A percentile compares a stretch with the other conserved stretches of the same genome.
phyloP scores from a whole-genome alignment of 2,888 invertebrate species.

The Ctena decussata region DNA sequence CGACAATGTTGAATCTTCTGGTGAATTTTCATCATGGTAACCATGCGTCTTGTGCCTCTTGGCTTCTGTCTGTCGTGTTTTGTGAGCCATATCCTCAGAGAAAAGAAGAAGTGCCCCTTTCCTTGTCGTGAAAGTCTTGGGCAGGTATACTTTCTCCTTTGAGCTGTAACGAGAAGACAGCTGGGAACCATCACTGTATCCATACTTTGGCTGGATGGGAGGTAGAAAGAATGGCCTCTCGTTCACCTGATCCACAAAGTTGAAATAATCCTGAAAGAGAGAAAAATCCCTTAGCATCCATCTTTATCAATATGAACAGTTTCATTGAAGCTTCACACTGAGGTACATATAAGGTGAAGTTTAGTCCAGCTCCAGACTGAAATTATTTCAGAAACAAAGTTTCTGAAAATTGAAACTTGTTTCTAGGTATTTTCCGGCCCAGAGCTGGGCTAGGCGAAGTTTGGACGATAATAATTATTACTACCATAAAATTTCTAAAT shows the following conservation, averaged over 20 bases:
- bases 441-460: too few species aligned
- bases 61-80: conserved; percentile 51
- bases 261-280: conserved; percentile 82
- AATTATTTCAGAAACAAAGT: too few species aligned
- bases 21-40: conserved; percentile 29
- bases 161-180: conserved; percentile 61
- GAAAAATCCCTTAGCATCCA: too few species aligned
- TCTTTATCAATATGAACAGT: too few species aligned
- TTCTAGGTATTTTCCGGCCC: too few species aligned
- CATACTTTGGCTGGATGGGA: conserved; percentile 70
- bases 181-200: conserved; percentile 58
- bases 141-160: conserved; percentile 75
- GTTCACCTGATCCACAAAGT: conserved; percentile 76
- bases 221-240: conserved; percentile 74
- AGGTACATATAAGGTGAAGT: too few species aligned
- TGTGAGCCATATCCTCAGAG: conserved; percentile 84
- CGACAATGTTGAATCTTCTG: conserved; percentile 39
- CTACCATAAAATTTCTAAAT: too few species aligned
- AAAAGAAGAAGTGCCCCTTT: conserved; percentile 86
- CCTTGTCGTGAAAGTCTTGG: conserved; percentile 86
- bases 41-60: conserved; percentile 46
- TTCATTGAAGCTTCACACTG: too few species aligned
- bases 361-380: too few species aligned
- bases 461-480: too few species aligned
- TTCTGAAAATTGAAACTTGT: too few species aligned